phyloP scores from a whole-genome alignment of 1,140 invertebrate species.

The Musca domestica region DNA sequence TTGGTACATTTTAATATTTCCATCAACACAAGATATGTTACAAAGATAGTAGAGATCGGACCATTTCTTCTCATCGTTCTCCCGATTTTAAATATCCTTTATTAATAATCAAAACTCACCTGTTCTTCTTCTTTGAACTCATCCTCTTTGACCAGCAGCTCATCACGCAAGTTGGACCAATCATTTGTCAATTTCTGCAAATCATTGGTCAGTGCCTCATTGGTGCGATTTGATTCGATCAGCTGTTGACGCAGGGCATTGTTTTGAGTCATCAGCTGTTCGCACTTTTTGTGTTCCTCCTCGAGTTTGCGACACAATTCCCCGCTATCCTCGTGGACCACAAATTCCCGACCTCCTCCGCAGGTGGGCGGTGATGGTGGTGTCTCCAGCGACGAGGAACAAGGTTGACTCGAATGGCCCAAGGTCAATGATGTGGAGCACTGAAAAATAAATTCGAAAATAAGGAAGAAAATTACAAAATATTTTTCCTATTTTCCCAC shows the following conservation, averaged over 20 bases:
- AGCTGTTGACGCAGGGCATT: conserved; percentile 79
- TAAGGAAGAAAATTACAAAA: too few relatives aligned
- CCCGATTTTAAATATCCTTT: too few relatives aligned
- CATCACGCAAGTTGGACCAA: conserved; percentile 83
- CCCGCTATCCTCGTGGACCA: conserved; percentile 42
- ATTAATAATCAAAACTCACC: too few relatives aligned
- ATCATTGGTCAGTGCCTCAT: conserved; percentile 84
- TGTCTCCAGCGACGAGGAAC: conserved; percentile 49
- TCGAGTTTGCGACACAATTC: conserved; percentile 50
- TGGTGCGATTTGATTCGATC: conserved; percentile 86
- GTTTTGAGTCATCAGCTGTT: conserved; percentile 80
- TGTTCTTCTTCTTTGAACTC: conserved; percentile 95
- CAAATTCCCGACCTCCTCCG: conserved; percentile 37
- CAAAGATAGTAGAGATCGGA: too few relatives aligned
- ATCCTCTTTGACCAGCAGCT: conserved; percentile 84
- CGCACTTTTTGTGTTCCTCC: conserved; percentile 62
- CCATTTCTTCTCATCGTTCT: too few relatives aligned
- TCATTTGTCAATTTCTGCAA: conserved; percentile 87
- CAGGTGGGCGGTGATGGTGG: conserved; percentile 41
- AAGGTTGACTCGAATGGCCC: conserved; percentile 45
- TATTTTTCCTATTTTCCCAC: too few relatives aligned
- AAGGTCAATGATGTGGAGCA: conserved; percentile 47
- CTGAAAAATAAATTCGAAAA: conserved; percentile 26
- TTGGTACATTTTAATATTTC: too few relatives aligned
- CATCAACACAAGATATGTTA: too few relatives aligned